Conservation (phyloP, 2,888 invertebrate genomes). For the Chrysina gloriosa region DNA sequence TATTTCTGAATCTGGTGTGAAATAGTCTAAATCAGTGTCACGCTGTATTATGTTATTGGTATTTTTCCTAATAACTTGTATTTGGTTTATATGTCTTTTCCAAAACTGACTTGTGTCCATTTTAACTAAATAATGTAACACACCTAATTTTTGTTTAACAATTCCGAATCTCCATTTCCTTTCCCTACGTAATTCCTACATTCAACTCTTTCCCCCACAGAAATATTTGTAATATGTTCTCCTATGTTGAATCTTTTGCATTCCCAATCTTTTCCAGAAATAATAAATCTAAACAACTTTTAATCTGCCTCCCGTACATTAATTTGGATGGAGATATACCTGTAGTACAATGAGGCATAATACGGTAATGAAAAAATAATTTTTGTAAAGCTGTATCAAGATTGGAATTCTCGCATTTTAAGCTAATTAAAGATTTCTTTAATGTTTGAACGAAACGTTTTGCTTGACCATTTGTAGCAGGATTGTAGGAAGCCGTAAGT, state of each 20-base stretch:
- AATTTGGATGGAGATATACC: constrained; percentile 46
- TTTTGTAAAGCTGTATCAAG: constrained; percentile 3
- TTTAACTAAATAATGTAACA: constrained; percentile 13
- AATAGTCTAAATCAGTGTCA: neutral
- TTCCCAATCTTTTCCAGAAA: neutral
- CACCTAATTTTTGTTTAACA: constrained; percentile 8
- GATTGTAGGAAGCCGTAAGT: constrained; percentile 42
- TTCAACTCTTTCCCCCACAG: constrained; percentile 13
- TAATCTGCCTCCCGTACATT: constrained; percentile 46
- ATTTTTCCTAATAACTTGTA: neutral
- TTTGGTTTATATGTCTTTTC: constrained; percentile 28
- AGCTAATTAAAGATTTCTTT: constrained; percentile 3
- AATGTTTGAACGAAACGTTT: constrained; percentile 44
- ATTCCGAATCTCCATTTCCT: constrained; percentile 4
- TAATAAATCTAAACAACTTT: constrained; percentile 32
- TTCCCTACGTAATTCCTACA: constrained; percentile 8
- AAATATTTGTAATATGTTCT: neutral
- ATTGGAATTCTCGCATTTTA: constrained; percentile 8
- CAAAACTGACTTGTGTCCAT: constrained; percentile 1
- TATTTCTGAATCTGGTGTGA: neutral
- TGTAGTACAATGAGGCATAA: constrained; percentile 43
- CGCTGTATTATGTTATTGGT: neutral
- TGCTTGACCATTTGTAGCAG: constrained; percentile 45
- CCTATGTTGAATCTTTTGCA: constrained; percentile 4
- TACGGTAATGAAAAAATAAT: constrained; percentile 34